Conservation (phyloP, 2,113 vertebrate genomes). For the Labeo rohita region DNA sequence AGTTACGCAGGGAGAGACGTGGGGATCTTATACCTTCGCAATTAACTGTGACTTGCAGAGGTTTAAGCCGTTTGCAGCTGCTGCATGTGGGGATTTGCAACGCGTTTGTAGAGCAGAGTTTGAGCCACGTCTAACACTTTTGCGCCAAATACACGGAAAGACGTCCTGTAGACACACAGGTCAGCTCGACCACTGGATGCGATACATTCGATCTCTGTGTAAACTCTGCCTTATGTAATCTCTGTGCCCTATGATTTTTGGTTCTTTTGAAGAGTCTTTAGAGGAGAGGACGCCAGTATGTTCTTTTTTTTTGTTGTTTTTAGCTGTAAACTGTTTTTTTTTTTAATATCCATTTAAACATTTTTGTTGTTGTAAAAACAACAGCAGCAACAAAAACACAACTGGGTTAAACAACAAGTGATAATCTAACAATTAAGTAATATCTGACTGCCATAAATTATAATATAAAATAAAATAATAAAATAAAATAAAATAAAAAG, state of each 20-base stretch:
- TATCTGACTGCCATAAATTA: too few relatives aligned
- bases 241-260: neutral
- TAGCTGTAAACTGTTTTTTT: too few relatives aligned
- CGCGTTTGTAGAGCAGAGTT: slow-evolving; percentile 31
- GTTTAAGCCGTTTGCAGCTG: slow-evolving; percentile 59
- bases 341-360: too few relatives aligned
- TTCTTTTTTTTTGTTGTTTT: neutral
- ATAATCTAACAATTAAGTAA: too few relatives aligned
- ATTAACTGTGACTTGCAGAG: slow-evolving; percentile 74
- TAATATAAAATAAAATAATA: too few relatives aligned
- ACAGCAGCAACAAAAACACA: too few relatives aligned
- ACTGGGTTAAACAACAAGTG: too few relatives aligned
- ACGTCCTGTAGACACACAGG: neutral
- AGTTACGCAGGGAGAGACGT: slow-evolving; percentile 59
- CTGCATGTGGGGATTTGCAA: slow-evolving; percentile 60
- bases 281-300: neutral
- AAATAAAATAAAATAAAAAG: too few relatives aligned
- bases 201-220: slow-evolving; percentile 16
- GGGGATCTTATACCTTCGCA: slow-evolving; percentile 58
- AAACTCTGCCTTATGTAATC: neutral
- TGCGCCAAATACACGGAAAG: slow-evolving; percentile 55
- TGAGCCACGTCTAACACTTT: slow-evolving; percentile 57
- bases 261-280: neutral
- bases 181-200: neutral
- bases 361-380: too few relatives aligned